phyloP scores from a whole-genome alignment of 2,113 vertebrate genomes.

The Gorsachius goisagi region DNA sequence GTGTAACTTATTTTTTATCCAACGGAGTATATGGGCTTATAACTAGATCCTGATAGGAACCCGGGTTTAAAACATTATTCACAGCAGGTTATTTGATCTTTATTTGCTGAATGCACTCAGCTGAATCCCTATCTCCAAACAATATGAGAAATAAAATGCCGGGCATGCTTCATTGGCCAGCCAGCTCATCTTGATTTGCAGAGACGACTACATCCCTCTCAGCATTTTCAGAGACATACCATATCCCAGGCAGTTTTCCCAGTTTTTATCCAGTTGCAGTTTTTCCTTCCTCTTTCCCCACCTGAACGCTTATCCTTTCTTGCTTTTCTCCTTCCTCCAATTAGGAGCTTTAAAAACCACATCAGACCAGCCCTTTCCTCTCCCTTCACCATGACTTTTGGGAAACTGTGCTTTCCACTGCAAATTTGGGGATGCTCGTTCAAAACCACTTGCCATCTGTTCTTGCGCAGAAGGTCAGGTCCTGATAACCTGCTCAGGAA shows the following conservation, averaged over 20 bases:
- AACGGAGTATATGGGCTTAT: slow-evolving; percentile 75
- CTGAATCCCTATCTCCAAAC: slow-evolving; percentile 78
- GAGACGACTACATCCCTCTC: slow-evolving; percentile 67
- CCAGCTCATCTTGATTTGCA: slow-evolving; percentile 70
- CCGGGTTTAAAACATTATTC: slow-evolving; percentile 80
- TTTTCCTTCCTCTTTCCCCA: not conserved
- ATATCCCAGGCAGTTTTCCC: not conserved
- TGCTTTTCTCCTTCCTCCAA: not conserved
- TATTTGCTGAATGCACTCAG: slow-evolving; percentile 80
- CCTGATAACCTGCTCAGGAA: not conserved
- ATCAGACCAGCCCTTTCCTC: not conserved
- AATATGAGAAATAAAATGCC: slow-evolving; percentile 76
- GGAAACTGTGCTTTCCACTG: not conserved
- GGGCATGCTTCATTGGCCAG: slow-evolving; percentile 73
- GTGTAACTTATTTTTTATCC: slow-evolving; percentile 77
- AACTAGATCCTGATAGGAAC: slow-evolving; percentile 77
- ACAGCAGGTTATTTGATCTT: slow-evolving; percentile 79
- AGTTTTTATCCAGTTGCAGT: not conserved
- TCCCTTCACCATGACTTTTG: not conserved
- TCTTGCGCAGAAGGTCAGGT: not conserved
- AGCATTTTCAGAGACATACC: slow-evolving; percentile 29
- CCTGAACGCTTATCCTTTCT: not conserved
- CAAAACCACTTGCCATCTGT: not conserved
- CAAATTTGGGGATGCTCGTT: not conserved
- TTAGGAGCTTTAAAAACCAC: not conserved